These are phyloP conservation scores for Agonopterix subpropinquella DNA, from an alignment of 2,888 invertebrate genomes.

Conservation along the genomic window DNA sequence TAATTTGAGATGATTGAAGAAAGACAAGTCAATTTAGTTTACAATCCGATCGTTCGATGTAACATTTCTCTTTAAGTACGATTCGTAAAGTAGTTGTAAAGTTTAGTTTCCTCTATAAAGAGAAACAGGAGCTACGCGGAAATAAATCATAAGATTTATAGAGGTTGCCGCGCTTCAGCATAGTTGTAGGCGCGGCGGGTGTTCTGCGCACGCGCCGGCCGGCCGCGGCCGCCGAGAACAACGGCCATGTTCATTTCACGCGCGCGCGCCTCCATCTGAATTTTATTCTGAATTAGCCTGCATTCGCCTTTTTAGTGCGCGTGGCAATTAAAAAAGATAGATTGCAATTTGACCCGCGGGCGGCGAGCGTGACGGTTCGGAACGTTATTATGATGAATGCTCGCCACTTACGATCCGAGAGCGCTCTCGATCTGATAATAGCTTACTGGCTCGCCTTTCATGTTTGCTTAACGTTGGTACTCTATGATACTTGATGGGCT, in stretches of 20 bases:
- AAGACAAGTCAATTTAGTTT: conserved; percentile 11
- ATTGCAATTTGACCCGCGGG: conserved; percentile 70
- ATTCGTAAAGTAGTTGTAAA: conserved; percentile 31
- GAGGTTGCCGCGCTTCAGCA: conserved; percentile 23
- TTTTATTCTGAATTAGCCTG: conserved; percentile 51
- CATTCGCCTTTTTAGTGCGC: conserved; percentile 56
- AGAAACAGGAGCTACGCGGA: conserved; percentile 52
- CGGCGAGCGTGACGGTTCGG: conserved; percentile 61
- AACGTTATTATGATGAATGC: conserved; percentile 69
- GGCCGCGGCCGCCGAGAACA: conserved; percentile 12
- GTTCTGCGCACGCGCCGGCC: conserved; percentile 26
- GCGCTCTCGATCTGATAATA: conserved; percentile 63
- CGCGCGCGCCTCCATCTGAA: conserved; percentile 54
- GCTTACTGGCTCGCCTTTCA: conserved; percentile 39
- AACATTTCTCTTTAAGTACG: conserved; percentile 41
- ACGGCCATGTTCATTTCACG: conserved; percentile 50
- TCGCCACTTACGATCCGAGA: conserved; percentile 46
- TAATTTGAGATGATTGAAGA: background rate
- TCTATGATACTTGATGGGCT: conserved; percentile 44
- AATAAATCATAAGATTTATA: conserved; percentile 58
- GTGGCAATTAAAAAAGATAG: conserved; percentile 71
- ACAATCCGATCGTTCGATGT: conserved; percentile 6
- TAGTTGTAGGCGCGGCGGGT: conserved; percentile 4
- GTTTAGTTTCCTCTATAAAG: conserved; percentile 47
- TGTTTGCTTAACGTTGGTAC: conserved; percentile 55